phyloP scores from a whole-genome alignment of 2,113 vertebrate genomes.

The Odobenus rosmarus region DNA sequence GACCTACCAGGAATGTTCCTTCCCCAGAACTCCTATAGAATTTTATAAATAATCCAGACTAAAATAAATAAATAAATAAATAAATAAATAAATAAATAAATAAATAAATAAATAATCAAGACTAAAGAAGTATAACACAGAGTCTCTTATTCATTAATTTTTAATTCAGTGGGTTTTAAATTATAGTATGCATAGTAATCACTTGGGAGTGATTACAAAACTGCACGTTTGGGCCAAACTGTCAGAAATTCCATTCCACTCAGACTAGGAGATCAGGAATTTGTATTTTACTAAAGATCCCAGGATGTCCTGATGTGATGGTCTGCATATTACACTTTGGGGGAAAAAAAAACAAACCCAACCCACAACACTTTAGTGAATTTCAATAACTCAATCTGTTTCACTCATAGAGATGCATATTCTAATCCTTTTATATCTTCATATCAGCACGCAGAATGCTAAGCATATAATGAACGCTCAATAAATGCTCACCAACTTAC shows the following conservation, averaged over 20 bases:
- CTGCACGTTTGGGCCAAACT: neutral
- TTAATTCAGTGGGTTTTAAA: constrained; percentile 16
- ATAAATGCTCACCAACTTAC: neutral
- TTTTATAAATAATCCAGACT: neutral
- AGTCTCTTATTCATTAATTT: neutral
- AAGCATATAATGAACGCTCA: neutral
- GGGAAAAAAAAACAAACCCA: neutral
- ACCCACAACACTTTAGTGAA: neutral
- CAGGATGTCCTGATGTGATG: neutral
- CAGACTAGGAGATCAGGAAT: neutral
- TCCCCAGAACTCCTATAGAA: neutral
- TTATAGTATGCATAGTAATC: neutral
- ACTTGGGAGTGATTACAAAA: neutral
- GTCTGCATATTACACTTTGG: neutral
- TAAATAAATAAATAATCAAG: neutral
- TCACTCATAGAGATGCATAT: neutral
- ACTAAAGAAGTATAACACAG: neutral
- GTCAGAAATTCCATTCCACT: neutral
- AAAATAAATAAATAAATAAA: no score
- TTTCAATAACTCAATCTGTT: neutral
- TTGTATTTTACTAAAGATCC: neutral
- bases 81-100: no score
- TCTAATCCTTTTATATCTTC: constrained; percentile 12
- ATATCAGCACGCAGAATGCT: neutral
- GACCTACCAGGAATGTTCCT: neutral